phyloP scores from a whole-genome alignment of 2,888 invertebrate species.

The Rhopalosiphum nymphaeae region DNA sequence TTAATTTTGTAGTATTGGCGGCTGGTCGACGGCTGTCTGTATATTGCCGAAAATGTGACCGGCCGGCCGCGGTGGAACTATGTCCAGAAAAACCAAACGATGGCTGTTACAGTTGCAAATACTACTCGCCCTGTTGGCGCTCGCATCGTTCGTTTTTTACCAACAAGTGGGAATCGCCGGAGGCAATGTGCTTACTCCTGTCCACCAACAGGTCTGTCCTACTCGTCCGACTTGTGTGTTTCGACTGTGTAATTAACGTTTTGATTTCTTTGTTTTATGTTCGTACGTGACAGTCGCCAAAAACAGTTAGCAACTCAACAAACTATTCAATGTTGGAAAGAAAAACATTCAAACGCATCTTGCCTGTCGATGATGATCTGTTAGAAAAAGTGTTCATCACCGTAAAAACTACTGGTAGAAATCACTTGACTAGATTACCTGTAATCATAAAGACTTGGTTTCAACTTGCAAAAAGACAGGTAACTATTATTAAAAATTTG shows the following conservation, averaged over 20 bases:
- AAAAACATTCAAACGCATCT: background rate
- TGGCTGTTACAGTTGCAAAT: conserved; percentile 58
- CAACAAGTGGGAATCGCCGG: conserved; percentile 49
- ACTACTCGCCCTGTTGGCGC: conserved; percentile 52
- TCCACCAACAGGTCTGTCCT: conserved; percentile 34
- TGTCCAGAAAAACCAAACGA: conserved; percentile 55
- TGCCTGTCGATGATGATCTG: background rate
- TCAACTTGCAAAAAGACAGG: conserved; percentile 90
- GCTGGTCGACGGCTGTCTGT: conserved; percentile 23
- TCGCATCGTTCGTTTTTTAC: conserved; percentile 56
- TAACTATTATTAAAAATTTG: conserved; percentile 69
- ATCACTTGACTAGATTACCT: conserved; percentile 86
- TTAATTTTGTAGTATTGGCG: background rate
- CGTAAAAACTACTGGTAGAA: conserved; percentile 93
- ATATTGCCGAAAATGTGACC: conserved; percentile 46
- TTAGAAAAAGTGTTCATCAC: conserved; percentile 93
- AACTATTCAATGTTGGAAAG: background rate
- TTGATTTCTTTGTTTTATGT: background rate
- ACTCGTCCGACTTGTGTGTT: background rate
- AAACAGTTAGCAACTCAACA: background rate
- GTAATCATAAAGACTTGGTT: conserved; percentile 96
- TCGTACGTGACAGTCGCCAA: background rate
- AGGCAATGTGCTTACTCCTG: background rate
- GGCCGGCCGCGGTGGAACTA: background rate
- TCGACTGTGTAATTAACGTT: background rate